A percentile compares a stretch with the other conserved stretches of the same genome.
These are phyloP conservation scores for Orbicella faveolata DNA, from an alignment of 64 coral and sea anemone species.

Conservation along the genomic window DNA sequence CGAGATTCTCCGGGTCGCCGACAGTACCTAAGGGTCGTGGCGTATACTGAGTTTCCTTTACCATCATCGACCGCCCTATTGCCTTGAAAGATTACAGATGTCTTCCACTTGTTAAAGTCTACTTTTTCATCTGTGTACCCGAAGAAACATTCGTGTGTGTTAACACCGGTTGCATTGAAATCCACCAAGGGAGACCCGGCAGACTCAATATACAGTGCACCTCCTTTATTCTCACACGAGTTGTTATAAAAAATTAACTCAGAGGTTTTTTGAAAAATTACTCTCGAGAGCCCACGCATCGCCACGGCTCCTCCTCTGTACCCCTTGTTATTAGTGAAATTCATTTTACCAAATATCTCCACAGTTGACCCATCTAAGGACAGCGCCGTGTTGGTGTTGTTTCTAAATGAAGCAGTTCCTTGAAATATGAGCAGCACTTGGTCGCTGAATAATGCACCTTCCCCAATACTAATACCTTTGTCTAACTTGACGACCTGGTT, in stretches of 20 bases:
- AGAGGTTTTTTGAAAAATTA: constrained; percentile 61
- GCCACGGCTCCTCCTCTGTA: constrained; percentile 75
- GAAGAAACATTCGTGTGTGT: constrained; percentile 72
- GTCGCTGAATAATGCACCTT: constrained; percentile 73
- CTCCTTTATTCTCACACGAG: constrained; percentile 65
- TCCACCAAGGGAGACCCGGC: constrained; percentile 72
- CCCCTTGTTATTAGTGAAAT: constrained; percentile 64
- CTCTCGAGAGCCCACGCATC: constrained; percentile 68
- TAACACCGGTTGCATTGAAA: constrained; percentile 58
- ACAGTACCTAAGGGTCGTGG: constrained; percentile 73
- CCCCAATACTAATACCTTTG: constrained; percentile 54
- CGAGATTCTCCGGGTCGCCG: constrained; percentile 50
- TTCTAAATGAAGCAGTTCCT: constrained; percentile 34
- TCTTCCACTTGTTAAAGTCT: constrained; percentile 65
- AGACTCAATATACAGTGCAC: constrained; percentile 65
- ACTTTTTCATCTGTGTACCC: constrained; percentile 41
- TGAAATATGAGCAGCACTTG: constrained; percentile 49
- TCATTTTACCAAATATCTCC: constrained; percentile 21
- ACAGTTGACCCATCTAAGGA: constrained; percentile 61
- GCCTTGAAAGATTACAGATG: constrained; percentile 60
- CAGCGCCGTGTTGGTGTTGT: constrained; percentile 66
- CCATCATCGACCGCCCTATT: constrained; percentile 35
- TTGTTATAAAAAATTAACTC: constrained; percentile 52
- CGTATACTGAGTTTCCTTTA: constrained; percentile 67
- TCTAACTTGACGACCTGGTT: constrained; percentile 49